These are phyloP conservation scores for Euplagia quadripunctaria DNA, from an alignment of 2,888 invertebrate genomes.

Conservation along the genomic window DNA sequence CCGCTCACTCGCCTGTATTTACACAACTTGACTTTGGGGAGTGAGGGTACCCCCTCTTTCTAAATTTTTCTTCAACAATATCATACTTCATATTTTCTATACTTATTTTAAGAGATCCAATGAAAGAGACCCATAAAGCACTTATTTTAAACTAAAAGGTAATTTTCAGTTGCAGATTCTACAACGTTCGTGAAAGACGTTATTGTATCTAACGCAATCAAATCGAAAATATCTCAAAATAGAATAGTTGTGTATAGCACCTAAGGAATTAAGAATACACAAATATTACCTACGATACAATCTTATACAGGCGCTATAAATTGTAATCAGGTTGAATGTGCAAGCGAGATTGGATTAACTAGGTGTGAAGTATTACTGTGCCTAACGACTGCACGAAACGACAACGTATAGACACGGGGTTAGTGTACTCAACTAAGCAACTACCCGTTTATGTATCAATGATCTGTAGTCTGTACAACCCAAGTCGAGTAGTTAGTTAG, in stretches of 20 bases:
- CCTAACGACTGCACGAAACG: constrained; percentile 30
- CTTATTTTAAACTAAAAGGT: too few relatives aligned
- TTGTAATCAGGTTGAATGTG: constrained; percentile 24
- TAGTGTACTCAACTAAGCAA: not conserved
- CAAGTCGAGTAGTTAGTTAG: too few relatives aligned
- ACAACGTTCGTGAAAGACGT: not conserved
- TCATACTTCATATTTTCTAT: too few relatives aligned
- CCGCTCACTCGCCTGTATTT: too few relatives aligned
- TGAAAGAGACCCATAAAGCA: too few relatives aligned
- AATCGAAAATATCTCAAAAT: not conserved
- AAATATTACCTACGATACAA: constrained; percentile 8
- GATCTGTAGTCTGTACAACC: too few relatives aligned
- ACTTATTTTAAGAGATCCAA: too few relatives aligned
- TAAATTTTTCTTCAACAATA: too few relatives aligned
- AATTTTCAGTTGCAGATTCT: not conserved
- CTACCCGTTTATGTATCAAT: not conserved
- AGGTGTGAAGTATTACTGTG: constrained; percentile 32
- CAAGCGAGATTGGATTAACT: constrained; percentile 36
- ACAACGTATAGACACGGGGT: constrained; percentile 21
- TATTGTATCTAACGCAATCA: not conserved
- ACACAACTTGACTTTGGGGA: too few relatives aligned
- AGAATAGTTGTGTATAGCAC: not conserved
- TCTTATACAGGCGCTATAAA: constrained; percentile 20
- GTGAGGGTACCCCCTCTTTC: too few relatives aligned
- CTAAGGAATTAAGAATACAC: not conserved